A percentile compares a stretch with the other conserved stretches of the same genome.
Evolutionary conservation across 2,888 invertebrate genomes (phyloP).

Genomic region (Podabrus alpinus): DNA sequence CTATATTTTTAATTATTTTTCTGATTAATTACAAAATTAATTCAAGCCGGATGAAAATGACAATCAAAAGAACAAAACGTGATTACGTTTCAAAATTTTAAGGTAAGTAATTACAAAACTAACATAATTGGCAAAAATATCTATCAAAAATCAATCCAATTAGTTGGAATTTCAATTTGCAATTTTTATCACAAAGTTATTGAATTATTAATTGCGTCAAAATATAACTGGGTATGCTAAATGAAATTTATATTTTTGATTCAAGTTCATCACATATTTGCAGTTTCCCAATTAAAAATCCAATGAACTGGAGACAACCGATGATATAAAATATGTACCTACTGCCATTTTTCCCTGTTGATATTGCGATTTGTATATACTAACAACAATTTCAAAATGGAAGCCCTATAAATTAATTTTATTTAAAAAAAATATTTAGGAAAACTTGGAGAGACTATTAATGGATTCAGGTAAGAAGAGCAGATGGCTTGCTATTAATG

Average conservation of each 20-base stretch:
- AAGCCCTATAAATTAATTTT: neutral
- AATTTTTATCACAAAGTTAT: neutral
- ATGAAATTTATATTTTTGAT: no score
- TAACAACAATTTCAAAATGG: neutral
- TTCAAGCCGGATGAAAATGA: neutral
- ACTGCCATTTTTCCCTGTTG: no score
- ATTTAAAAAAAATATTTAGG: neutral
- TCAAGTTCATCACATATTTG: no score
- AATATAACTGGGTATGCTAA: no score
- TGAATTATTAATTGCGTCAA: neutral
- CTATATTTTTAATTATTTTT: neutral
- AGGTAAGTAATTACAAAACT: neutral
- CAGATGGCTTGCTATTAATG: conserved; percentile 40
- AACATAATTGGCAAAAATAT: neutral
- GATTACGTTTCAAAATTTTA: neutral
- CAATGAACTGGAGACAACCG: neutral
- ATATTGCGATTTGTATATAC: no score
- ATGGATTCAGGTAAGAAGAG: conserved; percentile 12
- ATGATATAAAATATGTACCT: neutral
- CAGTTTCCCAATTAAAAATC: neutral
- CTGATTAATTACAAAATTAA: neutral
- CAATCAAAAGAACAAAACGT: no score
- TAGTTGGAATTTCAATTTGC: neutral
- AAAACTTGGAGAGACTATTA: neutral
- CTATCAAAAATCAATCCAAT: neutral